Base-by-base conservation (phyloP, 2,888 invertebrate species). In the Volucella inanis region DNA sequence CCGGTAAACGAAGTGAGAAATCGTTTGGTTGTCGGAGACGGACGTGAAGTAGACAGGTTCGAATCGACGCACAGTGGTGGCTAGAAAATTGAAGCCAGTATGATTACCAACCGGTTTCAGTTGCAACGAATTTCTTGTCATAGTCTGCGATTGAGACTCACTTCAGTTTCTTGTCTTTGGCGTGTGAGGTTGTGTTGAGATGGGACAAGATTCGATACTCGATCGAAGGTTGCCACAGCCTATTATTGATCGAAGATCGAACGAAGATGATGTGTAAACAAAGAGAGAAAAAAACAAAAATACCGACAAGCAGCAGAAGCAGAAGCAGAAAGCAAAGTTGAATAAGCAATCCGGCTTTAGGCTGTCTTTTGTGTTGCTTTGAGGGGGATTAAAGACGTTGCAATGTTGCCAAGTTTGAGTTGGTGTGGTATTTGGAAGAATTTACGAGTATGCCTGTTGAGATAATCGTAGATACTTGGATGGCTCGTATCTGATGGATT, bases 221-320 rank as follows among this genome's bases (percentile, higher is more conserved):
- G 85, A 85, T 85, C 81, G 85, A 85, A 59, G 77, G 72, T 59
- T 72, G 49, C 43, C 68, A 49, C 55, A 31, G 31, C 50, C 49
- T 67, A 52, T 59, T 68, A 75, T 74, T 68, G 84, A 80, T 84
- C 65, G 39, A 54, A 71, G 68, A 77, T 77, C 76, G 64, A 78
- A 50, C 83, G 83, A 84, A 80, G 84, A 85, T 81, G 80, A 81
- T 77, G 81, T 85, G 85, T 81, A 85, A 85, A 81, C 85, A 85
- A 85, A 85, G 75, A 54, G 8, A 59, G 15, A 59, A 74, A 70
- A 62, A 72, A 22, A 52, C 59, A 62, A 65, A 79, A 49, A 47
- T 55, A 78, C 49, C 47, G 47, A 61, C 2, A 57, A 43, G 18
- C 8, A 59, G 22, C 8, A 12, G 49, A 6, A 47, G 22, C 47